Percentiles rank a stretch among this genome's conserved stretches.
These are phyloP conservation scores for Bufo gargarizans DNA, from an alignment of 2,113 vertebrate genomes.

Conservation along the genomic window DNA sequence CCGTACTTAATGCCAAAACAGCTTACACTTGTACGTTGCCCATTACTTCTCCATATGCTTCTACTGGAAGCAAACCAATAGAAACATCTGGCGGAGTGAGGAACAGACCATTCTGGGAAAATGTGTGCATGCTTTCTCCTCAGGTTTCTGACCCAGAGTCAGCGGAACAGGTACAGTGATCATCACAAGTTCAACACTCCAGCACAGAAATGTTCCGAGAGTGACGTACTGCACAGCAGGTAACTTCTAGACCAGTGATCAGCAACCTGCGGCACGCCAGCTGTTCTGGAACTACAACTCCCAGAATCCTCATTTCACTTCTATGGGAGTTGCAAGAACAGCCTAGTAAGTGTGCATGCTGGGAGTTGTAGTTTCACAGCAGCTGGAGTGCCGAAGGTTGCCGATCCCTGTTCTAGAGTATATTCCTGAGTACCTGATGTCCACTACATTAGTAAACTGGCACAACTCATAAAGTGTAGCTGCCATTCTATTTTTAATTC, in stretches of 20 bases:
- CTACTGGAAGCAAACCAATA: constrained; percentile 23
- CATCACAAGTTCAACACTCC: not conserved
- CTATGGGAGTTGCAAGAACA: too few species aligned
- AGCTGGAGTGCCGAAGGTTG: too few species aligned
- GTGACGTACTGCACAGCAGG: not conserved
- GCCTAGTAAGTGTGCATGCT: too few species aligned
- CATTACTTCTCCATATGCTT: constrained; percentile 20
- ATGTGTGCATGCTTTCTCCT: not conserved
- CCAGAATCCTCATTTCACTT: too few species aligned
- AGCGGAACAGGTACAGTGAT: not conserved
- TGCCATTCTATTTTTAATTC: too few species aligned
- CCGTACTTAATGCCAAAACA: constrained; percentile 8
- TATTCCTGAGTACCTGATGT: not conserved
- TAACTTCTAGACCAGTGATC: not conserved
- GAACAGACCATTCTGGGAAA: not conserved
- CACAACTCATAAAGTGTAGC: not conserved
- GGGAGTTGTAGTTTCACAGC: too few species aligned
- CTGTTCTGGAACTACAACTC: too few species aligned
- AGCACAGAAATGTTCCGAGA: not conserved
- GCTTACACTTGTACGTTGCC: not conserved
- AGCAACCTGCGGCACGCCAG: too few species aligned
- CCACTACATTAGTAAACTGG: not conserved
- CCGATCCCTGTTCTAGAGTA: not conserved
- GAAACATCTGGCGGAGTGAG: not conserved
- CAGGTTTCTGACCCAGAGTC: not conserved